Conservation (phyloP, 2,888 invertebrate genomes). For the Diarsia rubi region DNA sequence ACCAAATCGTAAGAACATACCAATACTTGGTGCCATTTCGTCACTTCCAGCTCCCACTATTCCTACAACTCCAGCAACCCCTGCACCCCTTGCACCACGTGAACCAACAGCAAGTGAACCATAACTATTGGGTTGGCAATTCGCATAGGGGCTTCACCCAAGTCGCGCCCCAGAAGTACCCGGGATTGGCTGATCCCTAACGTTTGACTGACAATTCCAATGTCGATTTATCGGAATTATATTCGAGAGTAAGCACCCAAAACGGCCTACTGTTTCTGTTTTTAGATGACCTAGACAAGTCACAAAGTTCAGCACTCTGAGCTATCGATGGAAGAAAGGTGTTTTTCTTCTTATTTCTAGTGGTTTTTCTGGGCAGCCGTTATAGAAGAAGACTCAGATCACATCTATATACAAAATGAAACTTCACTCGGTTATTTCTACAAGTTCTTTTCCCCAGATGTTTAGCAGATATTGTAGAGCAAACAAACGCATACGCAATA, state of each 20-base stretch:
- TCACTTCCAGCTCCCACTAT: too few relatives aligned
- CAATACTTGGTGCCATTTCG: too few relatives aligned
- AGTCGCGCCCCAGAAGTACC: background rate
- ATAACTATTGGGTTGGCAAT: background rate
- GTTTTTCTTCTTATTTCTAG: too few relatives aligned
- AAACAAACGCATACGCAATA: background rate
- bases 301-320: conserved; percentile 1
- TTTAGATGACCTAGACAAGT: background rate
- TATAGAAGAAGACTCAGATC: background rate
- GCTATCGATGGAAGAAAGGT: background rate
- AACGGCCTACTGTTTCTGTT: background rate
- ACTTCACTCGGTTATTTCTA: too few relatives aligned
- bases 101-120: background rate
- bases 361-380: background rate
- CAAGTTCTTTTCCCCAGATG: background rate
- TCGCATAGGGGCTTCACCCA: background rate
- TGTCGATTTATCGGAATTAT: too few relatives aligned
- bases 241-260: too few relatives aligned
- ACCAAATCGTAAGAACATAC: too few relatives aligned
- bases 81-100: too few relatives aligned
- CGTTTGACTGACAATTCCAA: too few relatives aligned
- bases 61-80: too few relatives aligned
- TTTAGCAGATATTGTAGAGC: background rate
- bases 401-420: background rate
- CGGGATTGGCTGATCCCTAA: too few relatives aligned